Conservation (phyloP, 1,140 invertebrate species). For the Lepidotrigona ventralis region DNA sequence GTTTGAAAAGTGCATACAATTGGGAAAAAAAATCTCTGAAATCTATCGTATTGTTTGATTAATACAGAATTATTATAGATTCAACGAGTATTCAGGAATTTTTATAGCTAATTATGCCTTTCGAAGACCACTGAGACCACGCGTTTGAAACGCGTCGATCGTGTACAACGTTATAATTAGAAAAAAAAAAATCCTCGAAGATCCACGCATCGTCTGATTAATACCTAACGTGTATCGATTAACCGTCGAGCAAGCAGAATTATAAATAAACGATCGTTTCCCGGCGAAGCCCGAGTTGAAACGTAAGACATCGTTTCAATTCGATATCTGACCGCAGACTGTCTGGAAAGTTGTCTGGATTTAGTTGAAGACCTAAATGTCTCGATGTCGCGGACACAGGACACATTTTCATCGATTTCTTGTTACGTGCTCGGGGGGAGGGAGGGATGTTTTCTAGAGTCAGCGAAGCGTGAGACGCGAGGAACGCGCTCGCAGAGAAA, state of each 20-base stretch:
- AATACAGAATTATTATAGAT: too few species aligned
- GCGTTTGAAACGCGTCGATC: too few species aligned
- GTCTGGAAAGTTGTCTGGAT: slow-evolving; percentile 8
- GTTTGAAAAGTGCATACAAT: too few species aligned
- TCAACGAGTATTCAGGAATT: too few species aligned
- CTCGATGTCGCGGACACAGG: not conserved
- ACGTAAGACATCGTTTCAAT: not conserved
- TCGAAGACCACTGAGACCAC: too few species aligned
- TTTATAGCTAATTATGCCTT: too few species aligned
- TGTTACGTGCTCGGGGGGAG: slow-evolving; percentile 8
- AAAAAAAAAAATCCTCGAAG: not conserved
- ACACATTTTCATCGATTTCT: slow-evolving; percentile 53
- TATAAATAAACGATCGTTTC: slow-evolving; percentile 8
- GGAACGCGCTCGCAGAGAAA: not conserved
- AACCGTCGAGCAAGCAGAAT: not conserved
- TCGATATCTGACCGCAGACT: not conserved
- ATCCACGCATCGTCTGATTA: not conserved
- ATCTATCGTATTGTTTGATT: too few species aligned
- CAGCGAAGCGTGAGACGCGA: not conserved
- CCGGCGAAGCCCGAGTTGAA: not conserved
- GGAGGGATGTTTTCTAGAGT: not conserved
- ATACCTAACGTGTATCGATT: not conserved
- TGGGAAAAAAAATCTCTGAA: too few species aligned
- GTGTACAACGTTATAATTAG: not conserved
- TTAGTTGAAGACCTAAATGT: slow-evolving; percentile 21